These are phyloP conservation scores for Corythaeola cristata DNA, from an alignment of 2,113 vertebrate genomes.

Conservation along the genomic window DNA sequence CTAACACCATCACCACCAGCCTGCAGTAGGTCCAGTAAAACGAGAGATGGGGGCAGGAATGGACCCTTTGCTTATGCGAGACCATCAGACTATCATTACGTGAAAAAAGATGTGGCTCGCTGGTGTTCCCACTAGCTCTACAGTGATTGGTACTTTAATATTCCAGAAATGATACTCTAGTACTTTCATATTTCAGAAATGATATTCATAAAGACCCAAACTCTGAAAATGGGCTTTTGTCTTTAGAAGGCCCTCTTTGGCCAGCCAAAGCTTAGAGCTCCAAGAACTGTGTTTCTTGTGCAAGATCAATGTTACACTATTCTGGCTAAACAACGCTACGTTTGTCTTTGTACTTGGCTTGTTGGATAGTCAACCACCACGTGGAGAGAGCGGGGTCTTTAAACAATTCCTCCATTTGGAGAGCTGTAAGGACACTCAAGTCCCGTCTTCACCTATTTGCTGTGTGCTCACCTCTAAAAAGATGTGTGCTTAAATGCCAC, in stretches of 20 bases:
- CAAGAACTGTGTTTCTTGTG: background rate
- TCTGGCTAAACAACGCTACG: background rate
- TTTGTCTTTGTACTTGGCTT: background rate
- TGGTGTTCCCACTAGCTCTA: background rate
- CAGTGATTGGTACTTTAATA: background rate
- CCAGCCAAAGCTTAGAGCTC: background rate
- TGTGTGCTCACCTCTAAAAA: background rate
- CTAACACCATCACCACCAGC: too few relatives aligned
- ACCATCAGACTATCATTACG: background rate
- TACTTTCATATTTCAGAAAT: background rate
- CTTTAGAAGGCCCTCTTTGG: background rate
- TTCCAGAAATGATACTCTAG: background rate
- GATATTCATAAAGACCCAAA: background rate
- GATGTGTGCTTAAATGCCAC: background rate
- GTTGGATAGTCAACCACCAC: background rate
- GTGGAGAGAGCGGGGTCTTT: fast-evolving
- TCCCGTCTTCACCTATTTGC: background rate
- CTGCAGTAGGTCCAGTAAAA: background rate
- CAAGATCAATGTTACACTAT: background rate
- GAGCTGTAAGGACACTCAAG: background rate
- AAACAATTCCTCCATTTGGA: background rate
- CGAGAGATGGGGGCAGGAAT: background rate
- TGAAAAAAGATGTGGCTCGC: background rate
- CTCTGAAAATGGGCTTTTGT: background rate
- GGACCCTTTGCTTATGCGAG: background rate